Base-by-base conservation (phyloP, 2,113 vertebrate genomes). In the Sander vitreus region DNA sequence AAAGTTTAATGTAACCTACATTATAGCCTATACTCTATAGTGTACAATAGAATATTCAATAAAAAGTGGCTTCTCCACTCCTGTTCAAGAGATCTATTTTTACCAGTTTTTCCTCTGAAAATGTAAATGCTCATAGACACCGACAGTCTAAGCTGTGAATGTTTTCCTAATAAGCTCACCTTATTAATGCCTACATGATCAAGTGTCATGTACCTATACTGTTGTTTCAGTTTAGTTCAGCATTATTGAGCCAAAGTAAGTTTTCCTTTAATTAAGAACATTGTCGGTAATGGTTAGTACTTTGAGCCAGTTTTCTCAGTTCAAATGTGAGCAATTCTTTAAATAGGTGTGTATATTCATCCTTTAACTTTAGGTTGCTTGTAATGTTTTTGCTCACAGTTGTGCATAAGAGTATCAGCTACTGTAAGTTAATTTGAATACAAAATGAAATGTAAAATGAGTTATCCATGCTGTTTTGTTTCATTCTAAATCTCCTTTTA, bases 401-500 rank as follows among this genome's bases (percentile, higher is more conserved):
- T 23, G 4, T 73, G 10, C 9, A 45, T 11, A 12, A 45, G 3
- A 13, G 4, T n/a, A 23, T 51, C 1, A 30, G 1, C 30, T 33
- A 33, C 30, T 33, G 0, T 45, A 50, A 15, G 10, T 39, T 10
- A 3, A 50, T 13, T 19, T 18, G 16, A 48, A 76, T 33, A 13
- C 16, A 67, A 81, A 69, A 36, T 30, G 1, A 70, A 47, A 50
- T 30, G 6, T 50, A 3, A 47, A 43, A 13, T 14, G 19, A 48
- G 10, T 50, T 5, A 43, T 69, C 5, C 30, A 54, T 47, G 12
- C 25, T 48, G 19, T 21, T 53, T 57, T 18, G 51, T 15, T 27
- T 60, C 60, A 33, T 68, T 48, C 14, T 54, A n/a, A 73, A 83
- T 88, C n/a, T 83, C 43, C n/a, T 85, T 78, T 57, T 84, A 81